Evolutionary conservation across 2,113 vertebrate genomes (phyloP).

Genomic region (Amazona vittata): DNA sequence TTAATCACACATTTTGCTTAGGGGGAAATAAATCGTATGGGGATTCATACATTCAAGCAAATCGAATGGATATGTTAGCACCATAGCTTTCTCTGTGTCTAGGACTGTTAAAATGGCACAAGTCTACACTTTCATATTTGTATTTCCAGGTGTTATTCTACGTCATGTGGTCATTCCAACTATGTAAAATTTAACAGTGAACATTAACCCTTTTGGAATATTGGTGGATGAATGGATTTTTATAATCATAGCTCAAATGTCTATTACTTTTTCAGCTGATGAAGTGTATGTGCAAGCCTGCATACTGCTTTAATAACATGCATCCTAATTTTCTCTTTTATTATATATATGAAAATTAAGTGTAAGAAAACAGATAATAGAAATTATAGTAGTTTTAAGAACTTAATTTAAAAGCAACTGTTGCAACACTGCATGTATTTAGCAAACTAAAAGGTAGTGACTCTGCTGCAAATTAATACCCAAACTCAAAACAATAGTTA

Average conservation of each 20-base stretch:
- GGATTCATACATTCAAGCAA: background rate
- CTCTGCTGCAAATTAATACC: background rate
- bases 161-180: background rate
- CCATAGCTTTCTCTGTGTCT: background rate
- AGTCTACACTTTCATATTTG: background rate
- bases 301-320: background rate
- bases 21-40: background rate
- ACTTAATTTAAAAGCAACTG: background rate
- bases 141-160: background rate
- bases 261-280: background rate
- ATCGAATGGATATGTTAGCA: background rate
- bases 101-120: background rate
- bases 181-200: background rate
- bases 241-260: background rate
- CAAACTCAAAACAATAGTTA: background rate
- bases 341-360: background rate
- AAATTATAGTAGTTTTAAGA: background rate
- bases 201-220: background rate
- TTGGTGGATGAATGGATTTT: background rate
- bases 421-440: background rate
- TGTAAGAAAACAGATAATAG: background rate
- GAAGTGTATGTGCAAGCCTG: background rate
- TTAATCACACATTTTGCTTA: background rate
- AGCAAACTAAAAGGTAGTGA: background rate
- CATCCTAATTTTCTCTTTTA: background rate